Base-by-base conservation (phyloP, 2,888 invertebrate species). In the Zygaena filipendulae region DNA sequence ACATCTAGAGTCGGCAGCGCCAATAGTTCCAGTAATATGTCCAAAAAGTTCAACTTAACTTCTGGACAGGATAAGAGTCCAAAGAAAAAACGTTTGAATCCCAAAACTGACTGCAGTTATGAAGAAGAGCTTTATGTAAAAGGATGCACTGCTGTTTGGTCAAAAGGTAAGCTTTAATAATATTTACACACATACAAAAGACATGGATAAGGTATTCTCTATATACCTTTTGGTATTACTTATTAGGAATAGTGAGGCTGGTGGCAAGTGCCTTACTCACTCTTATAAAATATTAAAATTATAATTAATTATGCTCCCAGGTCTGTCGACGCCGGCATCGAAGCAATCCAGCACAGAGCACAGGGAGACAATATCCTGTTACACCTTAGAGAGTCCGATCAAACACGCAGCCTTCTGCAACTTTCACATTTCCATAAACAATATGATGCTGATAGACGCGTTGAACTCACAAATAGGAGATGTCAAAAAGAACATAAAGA, bases 101-200 rank as follows among this genome's bases (percentile, higher is more conserved):
- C 60, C 20, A 71, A 71, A 44, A 71, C 70, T 13, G 77, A 75
- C 41, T 57, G 70, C 26, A 67, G 66, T 49, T 82, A 85, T 56
- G 95, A 95, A 63, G 95, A 95, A 57, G 96, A 96, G 58, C 69
- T 96, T 28, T 96, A 94, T 80, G 85, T 92, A 2, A 89, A 87
- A 47, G 92, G 90, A 2, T 86, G 90, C 52, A 90, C 91, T 10
- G 94, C 92, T 3, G 84, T 95, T 16, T 92, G 92, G 90, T 89
- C 86, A 6, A 82, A 82, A 75, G 87, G 84, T 83, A 49, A 27
- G 26, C 24, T 13, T 13, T 24, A 18, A 11, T 16, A 12, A 8
- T 23, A 24, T 16, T 6, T 16, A 6, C 16, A 16, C 5, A 6
- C 7, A 6, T 16, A 16, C 7, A 16, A 16, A 6, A 16, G 5